Evolutionary conservation across 53 echinoderm and acorn worm species (phyloP).

Genomic region (Luidia sarsii): DNA sequence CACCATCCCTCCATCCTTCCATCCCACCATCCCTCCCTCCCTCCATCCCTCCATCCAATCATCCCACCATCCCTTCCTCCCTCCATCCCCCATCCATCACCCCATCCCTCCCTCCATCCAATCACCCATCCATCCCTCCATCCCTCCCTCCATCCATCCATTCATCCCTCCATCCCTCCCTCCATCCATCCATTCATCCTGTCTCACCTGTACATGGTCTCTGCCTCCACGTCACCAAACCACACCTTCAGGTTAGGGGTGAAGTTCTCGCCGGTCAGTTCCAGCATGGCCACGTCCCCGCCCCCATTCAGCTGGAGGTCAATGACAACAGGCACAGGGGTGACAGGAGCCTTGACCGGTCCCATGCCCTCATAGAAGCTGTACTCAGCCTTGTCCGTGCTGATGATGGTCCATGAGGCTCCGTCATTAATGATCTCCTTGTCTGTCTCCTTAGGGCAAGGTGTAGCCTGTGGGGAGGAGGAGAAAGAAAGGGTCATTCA

Average conservation of each 20-base stretch:
- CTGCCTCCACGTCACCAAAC: conserved; percentile 99
- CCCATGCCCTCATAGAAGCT: conserved; percentile 99
- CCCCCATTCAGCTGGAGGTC: conserved; percentile 97
- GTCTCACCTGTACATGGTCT: conserved; percentile 98
- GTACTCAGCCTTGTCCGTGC: conserved; percentile 96
- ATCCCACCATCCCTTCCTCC: no score
- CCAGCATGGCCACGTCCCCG: conserved; percentile 98
- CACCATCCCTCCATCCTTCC: no score
- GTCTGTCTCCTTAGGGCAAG: conserved; percentile 86
- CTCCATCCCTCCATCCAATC: no score
- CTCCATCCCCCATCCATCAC: no score
- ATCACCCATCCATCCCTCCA: no score
- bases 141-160: no score
- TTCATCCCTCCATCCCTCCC: no score
- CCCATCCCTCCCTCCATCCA: no score
- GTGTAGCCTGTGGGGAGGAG: conserved; percentile 74
- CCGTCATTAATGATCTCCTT: conserved; percentile 98
- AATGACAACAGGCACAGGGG: conserved; percentile 88
- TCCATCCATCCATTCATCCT: no score
- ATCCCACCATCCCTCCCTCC: no score
- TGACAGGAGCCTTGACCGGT: conserved; percentile 88
- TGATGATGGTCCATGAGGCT: conserved; percentile 98
- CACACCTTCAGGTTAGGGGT: conserved; percentile 91
- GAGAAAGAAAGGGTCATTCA: no score
- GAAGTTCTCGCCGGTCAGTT: conserved; percentile 94